Base-by-base conservation (phyloP, 1,140 invertebrate species). In the Calycopis cecrops region DNA sequence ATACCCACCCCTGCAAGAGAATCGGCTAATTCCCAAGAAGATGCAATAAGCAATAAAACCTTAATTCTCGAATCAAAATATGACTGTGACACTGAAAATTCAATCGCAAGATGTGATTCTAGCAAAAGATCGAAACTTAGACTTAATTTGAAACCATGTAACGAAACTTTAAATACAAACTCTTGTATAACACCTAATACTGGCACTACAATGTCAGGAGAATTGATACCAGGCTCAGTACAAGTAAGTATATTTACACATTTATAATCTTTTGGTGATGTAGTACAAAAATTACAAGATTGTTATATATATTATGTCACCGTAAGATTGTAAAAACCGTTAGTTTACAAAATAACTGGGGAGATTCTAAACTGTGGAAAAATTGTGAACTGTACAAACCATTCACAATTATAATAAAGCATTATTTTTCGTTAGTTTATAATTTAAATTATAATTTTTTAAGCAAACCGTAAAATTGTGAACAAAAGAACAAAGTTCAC, bases 91-190 rank as follows among this genome's bases (percentile, higher is more conserved):
- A 76, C 79, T 3, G 78, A 79, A 18, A 72, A 67, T 52, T 69
- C 75, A 34, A 35, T 28, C 28, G 54, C 16, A 0, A 75, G 57
- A 50, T 62, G 57, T 17, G 73, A 74, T 50, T 65, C 56, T 9
- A 40, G 65, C 4, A 78, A 72, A 18, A 71, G 78, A 54, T 73
- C 75, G 9, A 75, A 65, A 8, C 59, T 88, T 47, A 82, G 77
- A 7, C 69, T 88, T 49, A 82, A 88, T 71, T 69, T 88, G 57
- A 83, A 87, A 60, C 79, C 83, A 0, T 80, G 67, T 40, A 67
- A 62, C 42, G 80, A 83, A 34, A 52, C 40, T 14, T 55, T 55
- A 8, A 60, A 48, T 48, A 50, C 28, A 37, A 67, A 56, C 42
- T 55, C 52, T 9, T 63, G 40, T 18, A 52, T 56, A 8, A 79